Evolutionary conservation across 1,140 invertebrate species (phyloP).

Genomic region (Drosophila carrolli): DNA sequence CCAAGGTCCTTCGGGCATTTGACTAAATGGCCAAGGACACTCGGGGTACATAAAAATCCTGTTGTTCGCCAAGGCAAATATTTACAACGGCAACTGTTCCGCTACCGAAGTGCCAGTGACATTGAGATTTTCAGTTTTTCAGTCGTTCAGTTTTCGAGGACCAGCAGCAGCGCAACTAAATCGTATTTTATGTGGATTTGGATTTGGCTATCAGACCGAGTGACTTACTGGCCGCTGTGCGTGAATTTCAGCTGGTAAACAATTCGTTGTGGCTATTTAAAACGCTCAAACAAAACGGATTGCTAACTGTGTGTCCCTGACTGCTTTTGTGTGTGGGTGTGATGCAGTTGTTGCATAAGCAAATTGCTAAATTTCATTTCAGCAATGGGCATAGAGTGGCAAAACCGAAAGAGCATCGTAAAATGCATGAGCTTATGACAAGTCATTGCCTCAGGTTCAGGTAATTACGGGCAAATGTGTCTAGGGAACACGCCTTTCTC

Average conservation of each 20-base stretch:
- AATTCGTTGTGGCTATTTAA: conserved; percentile 78
- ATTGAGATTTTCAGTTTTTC: conserved; percentile 24
- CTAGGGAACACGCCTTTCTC: conserved; percentile 26
- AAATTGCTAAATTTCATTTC: conserved; percentile 49
- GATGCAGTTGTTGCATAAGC: conserved; percentile 48
- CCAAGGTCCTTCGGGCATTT: conserved; percentile 30
- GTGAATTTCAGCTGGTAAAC: conserved; percentile 63
- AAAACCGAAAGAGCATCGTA: conserved; percentile 31
- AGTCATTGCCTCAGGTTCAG: conserved; percentile 53
- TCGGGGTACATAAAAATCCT: conserved; percentile 46
- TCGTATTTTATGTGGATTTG: conserved; percentile 63
- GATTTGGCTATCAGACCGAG: conserved; percentile 27
- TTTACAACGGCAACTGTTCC: conserved; percentile 62
- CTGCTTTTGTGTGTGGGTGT: conserved; percentile 14
- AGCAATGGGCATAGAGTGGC: conserved; percentile 39
- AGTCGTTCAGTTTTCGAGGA: neutral
- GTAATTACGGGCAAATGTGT: conserved; percentile 51
- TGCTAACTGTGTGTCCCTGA: conserved; percentile 23
- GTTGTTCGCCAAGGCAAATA: conserved; percentile 53
- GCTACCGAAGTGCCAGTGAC: conserved; percentile 63
- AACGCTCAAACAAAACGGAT: conserved; percentile 33
- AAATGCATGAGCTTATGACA: conserved; percentile 49
- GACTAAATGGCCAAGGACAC: conserved; percentile 61
- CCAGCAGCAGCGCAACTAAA: conserved; percentile 72
- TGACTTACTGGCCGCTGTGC: conserved; percentile 62